Conservation (phyloP, 2,888 invertebrate genomes). For the Lottia scabra region DNA sequence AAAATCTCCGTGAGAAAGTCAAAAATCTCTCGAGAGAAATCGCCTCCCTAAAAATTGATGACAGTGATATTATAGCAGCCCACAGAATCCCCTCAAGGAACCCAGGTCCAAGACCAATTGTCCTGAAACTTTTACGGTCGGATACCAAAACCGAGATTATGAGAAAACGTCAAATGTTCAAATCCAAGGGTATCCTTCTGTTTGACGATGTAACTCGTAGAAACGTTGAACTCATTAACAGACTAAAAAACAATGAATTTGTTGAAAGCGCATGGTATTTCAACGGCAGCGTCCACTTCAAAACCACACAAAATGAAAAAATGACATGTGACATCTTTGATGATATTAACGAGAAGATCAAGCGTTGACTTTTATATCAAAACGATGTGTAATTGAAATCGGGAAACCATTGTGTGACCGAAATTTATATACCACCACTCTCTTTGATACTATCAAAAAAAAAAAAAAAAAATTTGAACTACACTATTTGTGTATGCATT, state of each 20-base stretch:
- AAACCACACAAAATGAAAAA: background rate
- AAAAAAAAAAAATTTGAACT: too few relatives aligned
- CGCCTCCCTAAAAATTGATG: background rate
- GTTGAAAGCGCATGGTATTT: background rate
- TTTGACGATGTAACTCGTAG: background rate
- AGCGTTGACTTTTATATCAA: too few relatives aligned
- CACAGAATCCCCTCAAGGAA: background rate
- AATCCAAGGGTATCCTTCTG: background rate
- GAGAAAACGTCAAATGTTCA: background rate
- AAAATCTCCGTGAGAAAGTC: background rate
- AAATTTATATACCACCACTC: too few relatives aligned
- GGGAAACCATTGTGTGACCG: too few relatives aligned
- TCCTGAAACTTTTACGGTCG: background rate
- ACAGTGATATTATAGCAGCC: background rate
- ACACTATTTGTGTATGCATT: too few relatives aligned
- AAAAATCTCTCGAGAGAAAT: background rate
- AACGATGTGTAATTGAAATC: too few relatives aligned
- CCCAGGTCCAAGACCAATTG: background rate
- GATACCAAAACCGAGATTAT: background rate
- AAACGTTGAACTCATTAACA: background rate
- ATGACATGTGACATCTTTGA: background rate
- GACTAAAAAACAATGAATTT: background rate
- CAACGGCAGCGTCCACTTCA: background rate
- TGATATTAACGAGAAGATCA: background rate
- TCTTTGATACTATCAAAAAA: too few relatives aligned